These are phyloP conservation scores for Ochotona princeps DNA, from an alignment of 2,113 vertebrate genomes.

Conservation along the genomic window DNA sequence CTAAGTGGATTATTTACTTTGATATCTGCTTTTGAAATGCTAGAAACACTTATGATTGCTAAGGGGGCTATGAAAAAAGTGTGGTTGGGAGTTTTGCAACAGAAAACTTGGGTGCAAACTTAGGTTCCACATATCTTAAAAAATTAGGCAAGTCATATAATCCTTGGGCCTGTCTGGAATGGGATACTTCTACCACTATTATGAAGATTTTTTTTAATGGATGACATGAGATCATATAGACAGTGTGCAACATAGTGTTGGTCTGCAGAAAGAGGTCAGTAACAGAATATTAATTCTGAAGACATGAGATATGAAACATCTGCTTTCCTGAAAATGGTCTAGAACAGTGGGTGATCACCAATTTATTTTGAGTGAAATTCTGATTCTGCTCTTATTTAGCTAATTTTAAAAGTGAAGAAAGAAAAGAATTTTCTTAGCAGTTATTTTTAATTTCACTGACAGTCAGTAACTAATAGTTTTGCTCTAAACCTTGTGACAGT, in stretches of 20 bases:
- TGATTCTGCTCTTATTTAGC: constrained; percentile 15
- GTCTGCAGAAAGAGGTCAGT: background rate
- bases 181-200: background rate
- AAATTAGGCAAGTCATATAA: constrained; percentile 20
- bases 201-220: background rate
- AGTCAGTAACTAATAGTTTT: constrained; percentile 8
- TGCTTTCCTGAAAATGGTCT: background rate
- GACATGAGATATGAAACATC: background rate
- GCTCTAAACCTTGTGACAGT: background rate
- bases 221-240: background rate
- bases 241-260: background rate
- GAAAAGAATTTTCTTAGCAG: background rate
- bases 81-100: background rate
- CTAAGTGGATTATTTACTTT: constrained; percentile 67
- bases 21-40: constrained; percentile 67
- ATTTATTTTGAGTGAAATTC: constrained; percentile 36
- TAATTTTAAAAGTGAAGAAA: constrained; percentile 29
- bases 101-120: constrained; percentile 7
- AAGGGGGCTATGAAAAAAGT: constrained; percentile 27
- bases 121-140: constrained; percentile 3
- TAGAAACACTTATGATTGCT: constrained; percentile 35
- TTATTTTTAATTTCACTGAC: constrained; percentile 25
- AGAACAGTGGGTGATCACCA: background rate
- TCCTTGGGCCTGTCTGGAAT: background rate
- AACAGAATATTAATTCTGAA: background rate